phyloP scores from a whole-genome alignment of 2,888 invertebrate genomes.

The Dorcus hopei region DNA sequence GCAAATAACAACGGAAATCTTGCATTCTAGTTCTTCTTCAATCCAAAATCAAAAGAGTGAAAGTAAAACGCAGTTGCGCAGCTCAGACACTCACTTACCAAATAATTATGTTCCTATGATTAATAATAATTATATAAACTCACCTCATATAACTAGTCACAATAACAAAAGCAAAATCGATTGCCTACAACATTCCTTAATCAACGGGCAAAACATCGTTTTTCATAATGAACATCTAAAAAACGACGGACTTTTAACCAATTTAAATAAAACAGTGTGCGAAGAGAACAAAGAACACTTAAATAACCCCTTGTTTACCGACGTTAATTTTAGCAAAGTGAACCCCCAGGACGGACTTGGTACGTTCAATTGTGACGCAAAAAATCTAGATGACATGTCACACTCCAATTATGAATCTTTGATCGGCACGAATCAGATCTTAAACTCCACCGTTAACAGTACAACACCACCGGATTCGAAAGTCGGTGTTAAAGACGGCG shows the following conservation, averaged over 20 bases:
- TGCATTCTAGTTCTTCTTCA: not conserved
- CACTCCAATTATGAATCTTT: slow-evolving; percentile 6
- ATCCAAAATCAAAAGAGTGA: slow-evolving; percentile 1
- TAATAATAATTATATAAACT: slow-evolving; percentile 39
- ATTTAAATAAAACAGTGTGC: slow-evolving; percentile 6
- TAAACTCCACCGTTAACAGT: not conserved
- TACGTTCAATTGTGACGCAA: not conserved
- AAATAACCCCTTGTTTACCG: not conserved
- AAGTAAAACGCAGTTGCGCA: slow-evolving; percentile 10
- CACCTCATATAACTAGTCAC: slow-evolving; percentile 41
- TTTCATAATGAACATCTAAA: not conserved
- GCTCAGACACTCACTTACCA: slow-evolving; percentile 28
- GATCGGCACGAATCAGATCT: not conserved
- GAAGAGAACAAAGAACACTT: not conserved
- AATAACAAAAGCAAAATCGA: slow-evolving; percentile 12
- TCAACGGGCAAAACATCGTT: not conserved
- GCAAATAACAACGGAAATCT: slow-evolving; percentile 23
- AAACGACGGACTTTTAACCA: slow-evolving; percentile 4
- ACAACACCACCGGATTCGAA: not conserved
- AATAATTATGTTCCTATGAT: slow-evolving; percentile 41
- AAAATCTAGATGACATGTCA: not conserved
- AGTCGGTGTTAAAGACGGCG: not conserved
- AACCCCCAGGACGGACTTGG: not conserved
- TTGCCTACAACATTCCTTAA: not conserved
- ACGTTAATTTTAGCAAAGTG: slow-evolving; percentile 14